A percentile compares a stretch with the other conserved stretches of the same genome.
Evolutionary conservation across 2,113 vertebrate species (phyloP).

Genomic region (Myodes glareolus): DNA sequence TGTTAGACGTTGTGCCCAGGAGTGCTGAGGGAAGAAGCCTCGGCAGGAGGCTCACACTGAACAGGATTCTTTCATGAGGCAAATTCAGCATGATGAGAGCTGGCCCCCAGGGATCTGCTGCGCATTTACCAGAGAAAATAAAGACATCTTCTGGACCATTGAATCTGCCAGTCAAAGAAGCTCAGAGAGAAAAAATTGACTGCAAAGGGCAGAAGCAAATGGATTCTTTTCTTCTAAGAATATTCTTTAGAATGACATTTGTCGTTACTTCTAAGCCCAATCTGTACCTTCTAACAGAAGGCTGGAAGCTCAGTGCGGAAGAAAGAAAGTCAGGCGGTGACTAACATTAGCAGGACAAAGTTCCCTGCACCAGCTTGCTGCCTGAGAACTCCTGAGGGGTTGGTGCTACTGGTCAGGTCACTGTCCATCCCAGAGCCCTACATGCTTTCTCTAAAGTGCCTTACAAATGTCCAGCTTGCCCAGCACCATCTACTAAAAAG

Average conservation of each 20-base stretch:
- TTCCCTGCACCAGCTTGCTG: not conserved
- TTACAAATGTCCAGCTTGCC: not conserved
- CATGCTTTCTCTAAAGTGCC: not conserved
- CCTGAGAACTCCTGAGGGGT: not conserved
- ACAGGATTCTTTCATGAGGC: not conserved
- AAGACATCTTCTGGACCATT: not conserved
- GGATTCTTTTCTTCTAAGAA: not conserved
- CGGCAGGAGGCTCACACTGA: not conserved
- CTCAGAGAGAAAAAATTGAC: not conserved
- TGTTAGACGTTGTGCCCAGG: not conserved
- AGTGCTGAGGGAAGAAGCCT: not conserved
- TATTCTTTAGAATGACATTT: slow-evolving; percentile 18
- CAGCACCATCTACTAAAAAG: not conserved
- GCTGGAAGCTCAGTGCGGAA: not conserved
- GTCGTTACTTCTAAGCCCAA: slow-evolving; percentile 9
- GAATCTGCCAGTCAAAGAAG: not conserved
- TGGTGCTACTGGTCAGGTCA: not conserved
- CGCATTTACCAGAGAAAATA: not conserved
- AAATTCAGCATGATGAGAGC: not conserved
- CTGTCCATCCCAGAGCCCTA: not conserved
- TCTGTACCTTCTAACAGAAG: not conserved
- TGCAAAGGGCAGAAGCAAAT: slow-evolving; percentile 11
- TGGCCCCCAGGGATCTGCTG: not conserved
- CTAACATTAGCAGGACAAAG: not conserved
- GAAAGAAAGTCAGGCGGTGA: not conserved